These are phyloP conservation scores for Vespertilio murinus DNA, from an alignment of 2,797 vertebrate species.

Conservation along the genomic window DNA sequence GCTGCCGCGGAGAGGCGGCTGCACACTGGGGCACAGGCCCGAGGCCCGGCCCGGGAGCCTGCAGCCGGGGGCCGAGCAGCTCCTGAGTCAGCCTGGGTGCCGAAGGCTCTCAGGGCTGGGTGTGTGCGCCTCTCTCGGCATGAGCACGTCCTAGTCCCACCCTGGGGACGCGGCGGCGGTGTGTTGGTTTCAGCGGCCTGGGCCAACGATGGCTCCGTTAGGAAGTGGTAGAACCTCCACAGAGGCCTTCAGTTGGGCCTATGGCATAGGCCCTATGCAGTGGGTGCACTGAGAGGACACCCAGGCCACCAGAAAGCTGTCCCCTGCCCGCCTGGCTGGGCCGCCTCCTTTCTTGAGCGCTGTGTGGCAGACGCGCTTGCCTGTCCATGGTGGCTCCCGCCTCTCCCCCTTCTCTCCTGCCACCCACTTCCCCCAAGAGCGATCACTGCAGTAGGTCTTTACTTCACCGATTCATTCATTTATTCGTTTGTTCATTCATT, in stretches of 20 bases:
- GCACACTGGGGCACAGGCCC: conserved; percentile 39
- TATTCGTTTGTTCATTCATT: background rate
- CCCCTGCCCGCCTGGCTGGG: rapidly evolving
- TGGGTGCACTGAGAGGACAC: background rate
- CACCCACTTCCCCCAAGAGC: background rate
- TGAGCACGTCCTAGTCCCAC: background rate
- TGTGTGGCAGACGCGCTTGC: conserved; percentile 74
- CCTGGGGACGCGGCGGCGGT: background rate
- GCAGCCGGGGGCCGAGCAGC: background rate
- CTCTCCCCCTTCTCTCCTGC: conserved; percentile 57
- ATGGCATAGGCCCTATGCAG: too few relatives aligned
- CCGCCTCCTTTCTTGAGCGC: background rate
- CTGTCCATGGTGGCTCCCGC: conserved; percentile 52
- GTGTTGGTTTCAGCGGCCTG: conserved; percentile 14
- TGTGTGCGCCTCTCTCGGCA: background rate
- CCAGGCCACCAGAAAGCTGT: background rate
- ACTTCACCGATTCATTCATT: background rate
- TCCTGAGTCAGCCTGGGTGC: conserved; percentile 21
- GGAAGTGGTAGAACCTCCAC: background rate
- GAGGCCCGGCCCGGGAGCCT: conserved; percentile 47
- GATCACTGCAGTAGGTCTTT: background rate
- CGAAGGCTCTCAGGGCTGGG: background rate
- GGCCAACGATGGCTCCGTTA: background rate
- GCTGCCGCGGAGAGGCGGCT: conserved; percentile 61
- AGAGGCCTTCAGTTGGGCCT: background rate